Base-by-base conservation (phyloP, 1,140 invertebrate species). In the Psilanteris sp. region DNA sequence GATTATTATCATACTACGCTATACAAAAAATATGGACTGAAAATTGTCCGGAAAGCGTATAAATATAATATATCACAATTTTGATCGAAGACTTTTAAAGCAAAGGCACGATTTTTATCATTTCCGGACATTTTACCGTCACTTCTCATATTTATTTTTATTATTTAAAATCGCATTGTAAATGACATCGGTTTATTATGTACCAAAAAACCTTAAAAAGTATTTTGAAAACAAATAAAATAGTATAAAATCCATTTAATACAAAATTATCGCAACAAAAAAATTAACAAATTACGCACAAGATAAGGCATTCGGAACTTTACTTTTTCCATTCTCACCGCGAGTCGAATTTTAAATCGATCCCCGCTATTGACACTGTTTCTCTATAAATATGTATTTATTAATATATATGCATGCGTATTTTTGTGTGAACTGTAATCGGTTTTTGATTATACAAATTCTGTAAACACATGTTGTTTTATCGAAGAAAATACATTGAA, bases 191-290 rank as follows among this genome's bases (percentile, higher is more conserved):
- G 22, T 24, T 26, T 8, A 4, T 8, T 20, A 11, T 44, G 18
- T 1, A 10, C 24, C 37, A 11, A 26, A 39, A 29, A 41, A 22
- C 48, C 15, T 48, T 9, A 3, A 9, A 3, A 48, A 20, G 15
- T 50, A 44, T n/a, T 16, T 37, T 16, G 27, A 32, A 52, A 55
- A 55, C 22, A 67, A 57, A 68, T 50, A 22, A 34, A 39, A 18
- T 24, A 10, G 34, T 14, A 37, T n/a, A 50, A 50, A 57, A 37
- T 59, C 34, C 59, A 61, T 27, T 70, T 54, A 61, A 61, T 70
- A 70, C 66, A 70, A 34, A 67, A 61, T 70, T 36, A 36, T 57
- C 66, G 54, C 54, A 70, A 70, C 66, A 70, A 70, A 70, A 68
- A 50, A 29, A n/a, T 50, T 52, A 70, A 70, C 66, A 70, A 70